Evolutionary conservation across 2,888 invertebrate genomes (phyloP).

Genomic region (Linyphia triangularis): DNA sequence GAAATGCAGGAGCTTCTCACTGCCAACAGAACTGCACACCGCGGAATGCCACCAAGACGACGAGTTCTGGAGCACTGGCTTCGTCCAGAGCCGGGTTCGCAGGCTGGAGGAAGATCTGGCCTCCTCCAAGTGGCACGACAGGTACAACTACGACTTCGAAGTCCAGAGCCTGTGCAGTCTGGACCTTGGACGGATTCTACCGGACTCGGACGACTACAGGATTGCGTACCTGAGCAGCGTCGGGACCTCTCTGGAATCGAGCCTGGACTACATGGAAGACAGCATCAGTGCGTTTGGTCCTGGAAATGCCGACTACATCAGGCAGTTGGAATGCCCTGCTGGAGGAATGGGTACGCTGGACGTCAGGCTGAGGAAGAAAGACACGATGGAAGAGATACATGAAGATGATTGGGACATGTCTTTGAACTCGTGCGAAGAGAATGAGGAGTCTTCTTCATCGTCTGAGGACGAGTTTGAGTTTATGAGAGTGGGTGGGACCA

Average conservation of each 20-base stretch:
- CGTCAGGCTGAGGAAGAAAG: constrained; percentile 38
- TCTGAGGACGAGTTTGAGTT: constrained; percentile 48
- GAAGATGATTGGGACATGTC: constrained; percentile 66
- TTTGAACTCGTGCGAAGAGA: constrained; percentile 47
- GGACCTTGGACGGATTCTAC: constrained; percentile 84
- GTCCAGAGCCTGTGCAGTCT: constrained; percentile 78
- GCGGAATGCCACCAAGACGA: constrained; percentile 2
- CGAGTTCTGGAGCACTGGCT: constrained; percentile 65
- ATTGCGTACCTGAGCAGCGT: constrained; percentile 92
- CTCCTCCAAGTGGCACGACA: constrained; percentile 9
- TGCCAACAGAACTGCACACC: constrained; percentile 38
- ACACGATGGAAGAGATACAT: background rate
- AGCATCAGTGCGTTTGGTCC: constrained; percentile 21
- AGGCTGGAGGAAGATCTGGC: constrained; percentile 73
- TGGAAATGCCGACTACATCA: constrained; percentile 32
- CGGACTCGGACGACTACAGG: constrained; percentile 86
- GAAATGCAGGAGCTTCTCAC: constrained; percentile 35
- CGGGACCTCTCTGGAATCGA: constrained; percentile 74
- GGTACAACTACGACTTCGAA: constrained; percentile 41
- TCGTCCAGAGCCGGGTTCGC: constrained; percentile 73
- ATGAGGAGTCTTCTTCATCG: background rate
- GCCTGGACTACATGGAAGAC: constrained; percentile 66
- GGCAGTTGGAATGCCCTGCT: background rate
- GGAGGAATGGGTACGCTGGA: constrained; percentile 53
- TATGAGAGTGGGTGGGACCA: background rate